Evolutionary conservation across 1,140 invertebrate genomes (phyloP), one percentile per base, ranked within the genome.

Genomic region (Pogonomyrmex californicus): DNA sequence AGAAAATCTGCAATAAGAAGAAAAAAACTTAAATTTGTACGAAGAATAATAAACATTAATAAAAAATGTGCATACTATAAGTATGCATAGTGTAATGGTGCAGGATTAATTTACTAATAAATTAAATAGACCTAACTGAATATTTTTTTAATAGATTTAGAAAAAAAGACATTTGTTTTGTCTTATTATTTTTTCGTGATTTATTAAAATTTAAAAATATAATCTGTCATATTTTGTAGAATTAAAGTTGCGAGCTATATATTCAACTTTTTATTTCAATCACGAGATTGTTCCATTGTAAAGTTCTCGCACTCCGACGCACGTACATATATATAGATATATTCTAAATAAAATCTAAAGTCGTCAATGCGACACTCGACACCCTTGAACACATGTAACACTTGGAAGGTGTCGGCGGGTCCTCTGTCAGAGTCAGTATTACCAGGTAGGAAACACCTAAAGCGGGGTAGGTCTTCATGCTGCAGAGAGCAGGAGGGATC

Each of bases 381-480:
- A 92, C 89, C 63, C 89, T 89, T 81, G 90, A 87, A 90, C 88
- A 56, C 86, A 85, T 87, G 88, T 91, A 91, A 94, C 93, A 94
- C 93, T 94, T 94, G 89, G 88, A 94, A 94, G 93, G 92, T 94
- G 93, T 94, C 93, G 91, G 89, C 85, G 70, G 89, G 60, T 79
- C 70, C 78, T 71, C 49, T 73, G 70, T 68, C 76, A 85, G 85
- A 82, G 70, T 90, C 89, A 75, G 66, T 90, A 90, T 87, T 89
- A 85, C 76, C 63, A 90, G 73, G 66, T 65, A 68, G 78, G 73
- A 60, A 76, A 76, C 54, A 87, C 41, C 66, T 63, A 81, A 71
- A 83, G 75, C 86, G 58, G 75, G 75, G 68, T 91, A 88, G 90
- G 89, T 91, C 90, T 91, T 91, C 90, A 86, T 73, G 38, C 17